Base-by-base conservation (phyloP, 2,797 vertebrate species). In the Xyrichtys novacula region DNA sequence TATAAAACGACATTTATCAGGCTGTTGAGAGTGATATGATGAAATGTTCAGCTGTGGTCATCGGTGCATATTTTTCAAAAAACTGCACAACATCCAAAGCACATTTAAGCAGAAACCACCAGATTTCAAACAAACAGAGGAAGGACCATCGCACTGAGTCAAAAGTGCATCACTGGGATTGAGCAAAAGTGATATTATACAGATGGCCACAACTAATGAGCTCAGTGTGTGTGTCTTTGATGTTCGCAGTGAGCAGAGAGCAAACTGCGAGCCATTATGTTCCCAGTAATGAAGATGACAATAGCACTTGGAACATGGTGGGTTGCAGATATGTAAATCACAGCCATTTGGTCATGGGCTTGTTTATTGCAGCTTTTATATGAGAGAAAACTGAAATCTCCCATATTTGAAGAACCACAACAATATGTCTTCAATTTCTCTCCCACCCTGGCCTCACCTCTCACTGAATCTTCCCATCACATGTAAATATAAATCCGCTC, bases 161-260 rank as follows among this genome's bases (percentile, higher is more conserved):
- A 85, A 76, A 91, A 90, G 80, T 81, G 83, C 90, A 85, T 89
- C 80, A 69, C 64, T 82, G 84, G 83, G 85, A 91, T 83, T 77
- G 82, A 77, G 72, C 76, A 79, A 79, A 90, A 89, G 87, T 80
- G 84, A 81, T 92, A 85, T 91, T 85, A 88, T 89, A 90, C 91
- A 94, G 92, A 95, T 94, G 92, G 92, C 86, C 89, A 85, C 80
- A 71, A 85, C 90, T 94, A 95, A 94, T 93, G 92, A 94, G 91
- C 89, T 91, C 88, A 87, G 87, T 87, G 85, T 91, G 89, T 64
- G 69, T 57, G 50, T 85, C 81, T 91, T 88, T 91, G 84, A 91
- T 91, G 85, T 91, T 86, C 76, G 28, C 82, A 68, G 82, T 23
- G 62, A 90, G 89, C 80, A 77, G 83, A 85, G 81, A 85, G 83